These are phyloP conservation scores for Chitala chitala DNA, from an alignment of 2,113 vertebrate genomes.

Conservation along the genomic window DNA sequence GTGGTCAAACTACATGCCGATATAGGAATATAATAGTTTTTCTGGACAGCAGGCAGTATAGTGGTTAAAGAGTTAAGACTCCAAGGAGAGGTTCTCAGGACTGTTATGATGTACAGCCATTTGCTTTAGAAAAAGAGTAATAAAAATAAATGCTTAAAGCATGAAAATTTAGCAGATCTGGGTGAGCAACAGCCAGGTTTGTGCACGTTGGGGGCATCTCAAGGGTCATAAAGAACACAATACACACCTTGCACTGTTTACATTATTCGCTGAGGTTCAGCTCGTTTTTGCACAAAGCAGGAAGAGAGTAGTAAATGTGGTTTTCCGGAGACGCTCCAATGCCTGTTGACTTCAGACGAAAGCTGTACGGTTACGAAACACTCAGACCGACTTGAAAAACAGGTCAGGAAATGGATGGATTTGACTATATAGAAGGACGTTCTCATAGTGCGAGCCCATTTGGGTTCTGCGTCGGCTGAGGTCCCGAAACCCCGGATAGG, in stretches of 20 bases:
- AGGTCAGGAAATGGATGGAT: not conserved
- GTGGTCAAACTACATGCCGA: no score
- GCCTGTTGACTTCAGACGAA: slow-evolving; percentile 3
- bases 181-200: no score
- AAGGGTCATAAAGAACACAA: no score
- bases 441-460: not conserved
- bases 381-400: not conserved
- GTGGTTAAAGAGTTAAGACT: no score
- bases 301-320: slow-evolving; percentile 24
- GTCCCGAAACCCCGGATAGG: not conserved
- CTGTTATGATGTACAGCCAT: no score
- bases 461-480: not conserved
- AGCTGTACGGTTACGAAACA: slow-evolving; percentile 17
- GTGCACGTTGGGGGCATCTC: no score
- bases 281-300: not conserved
- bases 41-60: no score
- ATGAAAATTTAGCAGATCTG: no score
- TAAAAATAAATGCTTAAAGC: no score
- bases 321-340: not conserved
- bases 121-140: no score
- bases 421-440: not conserved
- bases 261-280: not conserved
- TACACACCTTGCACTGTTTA: not conserved
- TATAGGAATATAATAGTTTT: no score
- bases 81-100: no score